Evolutionary conservation across 2,888 invertebrate species (phyloP).

Genomic region (Ypsolopha sequella): DNA sequence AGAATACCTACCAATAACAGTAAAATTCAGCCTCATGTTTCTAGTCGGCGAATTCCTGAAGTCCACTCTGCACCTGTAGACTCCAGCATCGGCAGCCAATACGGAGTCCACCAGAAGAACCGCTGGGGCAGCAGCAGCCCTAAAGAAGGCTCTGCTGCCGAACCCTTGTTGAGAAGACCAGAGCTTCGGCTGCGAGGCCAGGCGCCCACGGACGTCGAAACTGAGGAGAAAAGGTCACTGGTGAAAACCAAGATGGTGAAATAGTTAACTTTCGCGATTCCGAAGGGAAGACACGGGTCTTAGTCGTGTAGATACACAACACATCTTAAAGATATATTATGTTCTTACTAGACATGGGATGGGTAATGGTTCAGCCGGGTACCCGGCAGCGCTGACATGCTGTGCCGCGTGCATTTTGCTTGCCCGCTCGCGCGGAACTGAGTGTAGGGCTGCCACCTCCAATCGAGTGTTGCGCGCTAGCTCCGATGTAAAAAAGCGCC

Average conservation of each 20-base stretch:
- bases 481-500: too few relatives aligned
- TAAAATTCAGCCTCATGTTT: slow-evolving; percentile 88
- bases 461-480: too few relatives aligned
- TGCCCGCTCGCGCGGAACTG: too few relatives aligned
- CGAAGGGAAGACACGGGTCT: too few relatives aligned
- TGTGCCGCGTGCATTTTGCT: too few relatives aligned
- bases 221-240: slow-evolving; percentile 40
- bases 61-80: slow-evolving; percentile 91
- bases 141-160: slow-evolving; percentile 81
- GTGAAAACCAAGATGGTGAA: too few relatives aligned
- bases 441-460: too few relatives aligned
- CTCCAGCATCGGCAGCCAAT: slow-evolving; percentile 80
- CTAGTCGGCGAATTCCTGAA: slow-evolving; percentile 91
- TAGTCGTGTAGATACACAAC: too few relatives aligned
- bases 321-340: background rate
- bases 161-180: slow-evolving; percentile 85
- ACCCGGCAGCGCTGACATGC: too few relatives aligned
- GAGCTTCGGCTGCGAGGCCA: slow-evolving; percentile 80
- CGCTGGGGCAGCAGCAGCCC: slow-evolving; percentile 79
- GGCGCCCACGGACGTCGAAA: slow-evolving; percentile 82
- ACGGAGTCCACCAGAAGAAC: slow-evolving; percentile 82
- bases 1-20: slow-evolving; percentile 84
- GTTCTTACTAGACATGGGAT: too few relatives aligned
- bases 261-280: too few relatives aligned
- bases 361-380: too few relatives aligned